Base-by-base conservation (phyloP, 2,888 invertebrate genomes). In the Limnephilus marmoratus region DNA sequence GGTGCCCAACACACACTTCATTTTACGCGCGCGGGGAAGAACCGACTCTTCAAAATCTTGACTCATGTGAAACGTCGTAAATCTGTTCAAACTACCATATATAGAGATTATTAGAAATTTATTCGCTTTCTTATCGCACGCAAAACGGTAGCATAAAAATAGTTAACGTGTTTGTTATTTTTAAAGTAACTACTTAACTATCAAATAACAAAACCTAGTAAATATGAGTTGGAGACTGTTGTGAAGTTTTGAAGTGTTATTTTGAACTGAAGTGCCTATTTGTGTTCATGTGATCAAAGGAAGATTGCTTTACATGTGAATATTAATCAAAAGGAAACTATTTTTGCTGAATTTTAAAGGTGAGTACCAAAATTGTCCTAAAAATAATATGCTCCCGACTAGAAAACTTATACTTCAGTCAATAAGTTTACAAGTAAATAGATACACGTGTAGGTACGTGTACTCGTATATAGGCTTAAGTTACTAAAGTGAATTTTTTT, bases 11-110 rank as follows among this genome's bases (percentile, higher is more conserved):
- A 68, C 53, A 53, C 41, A 45, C 49, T 15, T 41, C 49, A 86
- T 86, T 29, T 86, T 49, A 29, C 86, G 45, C 86, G 45, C 41
- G 34, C 86, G 49, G 83, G 83, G 83, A 83, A 83, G 37, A 83
- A 83, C 83, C 83, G 83, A 37, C 24, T 83, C 83, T 83, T 37
- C 24, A 13, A 18, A 41, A 37, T 83, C 24, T 37, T 37, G 34
- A 83, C 7, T 83, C 83, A 18, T 37, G 34, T 37, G 83, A 37
- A 83, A 83, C 83, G 1, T 68, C n/a, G 68, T 68, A 68, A 24
- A 68, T 68, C 24, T 68, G 24, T 68, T 68, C n/a, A 68, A 68
- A 68, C 68, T 68, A 68, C 53, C 18, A 53, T 49, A 68, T 0
- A 68, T 68, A 9, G 68, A 24, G 24, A n/a, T 68, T 37, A n/a